Evolutionary conservation across 1,140 invertebrate genomes (phyloP), one percentile per base, ranked within the genome.

Genomic region (Drosophila mojavensis): DNA sequence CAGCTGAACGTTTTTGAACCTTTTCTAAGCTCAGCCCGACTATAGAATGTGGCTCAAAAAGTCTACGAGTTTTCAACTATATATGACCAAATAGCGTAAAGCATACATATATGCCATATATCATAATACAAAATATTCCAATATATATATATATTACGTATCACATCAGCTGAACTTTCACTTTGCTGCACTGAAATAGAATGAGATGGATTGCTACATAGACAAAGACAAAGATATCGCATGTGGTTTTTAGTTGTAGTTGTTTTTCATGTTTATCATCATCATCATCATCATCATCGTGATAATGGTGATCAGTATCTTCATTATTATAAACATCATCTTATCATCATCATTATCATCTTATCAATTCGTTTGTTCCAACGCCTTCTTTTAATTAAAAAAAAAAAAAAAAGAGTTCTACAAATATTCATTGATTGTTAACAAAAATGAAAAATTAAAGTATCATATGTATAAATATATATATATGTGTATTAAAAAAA

Each of bases 221-320:
- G 15, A 2, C 17, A 48, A 56, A 47, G 74, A 79, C 41, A 79
- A 65, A 64, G 74, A 77, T 50, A 68, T 68, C 39, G 39, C 20
- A 58, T 59, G 28, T 58, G 26, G 20, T 28, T 51, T 72, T 66
- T 72, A 45, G 62, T 78, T 75, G 60, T 70, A 58, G 56, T 65
- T 74, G 45, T 63, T 62, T 63, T 56, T 51, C 70, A 56, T 69
- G 50, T 62, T 69, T 58, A 74, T 74, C 58, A 68, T 81, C 78
- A 79, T 83, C 63, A 73, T 83, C 59, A 33, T 30, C 28, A 74
- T 68, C 58, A 68, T 86, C 78, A 79, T 83, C 55, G 9, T 13
- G 10, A 13, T 39, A 10, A 13, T 39, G 36, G 1, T 39, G 11
- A 85, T 80, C 78, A 71, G 58, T 30, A 60, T 81, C 59, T 75